A percentile compares a stretch with the other conserved stretches of the same genome.
Conservation (phyloP, 1,140 invertebrate genomes). For the Aphelenchoides fujianensis region DNA sequence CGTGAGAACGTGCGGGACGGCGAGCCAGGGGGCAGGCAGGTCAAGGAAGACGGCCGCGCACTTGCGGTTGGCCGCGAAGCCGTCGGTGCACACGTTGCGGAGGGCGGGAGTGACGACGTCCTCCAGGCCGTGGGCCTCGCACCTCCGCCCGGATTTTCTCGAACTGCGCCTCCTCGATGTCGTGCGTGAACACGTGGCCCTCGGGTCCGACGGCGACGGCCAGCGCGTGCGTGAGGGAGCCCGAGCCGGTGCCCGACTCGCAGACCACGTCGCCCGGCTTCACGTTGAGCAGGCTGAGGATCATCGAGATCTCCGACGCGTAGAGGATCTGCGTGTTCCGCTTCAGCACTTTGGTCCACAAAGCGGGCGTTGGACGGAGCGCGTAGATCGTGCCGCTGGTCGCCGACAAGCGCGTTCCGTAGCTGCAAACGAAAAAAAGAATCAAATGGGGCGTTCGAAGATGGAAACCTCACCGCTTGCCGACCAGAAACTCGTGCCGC, state of each 20-base stretch:
- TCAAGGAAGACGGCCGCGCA: constrained; percentile 93
- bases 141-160: constrained; percentile 81
- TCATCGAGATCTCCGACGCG: constrained; percentile 90
- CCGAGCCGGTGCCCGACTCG: constrained; percentile 76
- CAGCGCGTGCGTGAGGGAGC: constrained; percentile 81
- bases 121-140: constrained; percentile 73
- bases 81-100: constrained; percentile 68
- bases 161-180: constrained; percentile 86
- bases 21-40: constrained; percentile 88
- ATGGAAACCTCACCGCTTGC: constrained; percentile 67
- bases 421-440: constrained; percentile 62
- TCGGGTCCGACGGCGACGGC: constrained; percentile 77
- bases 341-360: constrained; percentile 89
- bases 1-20: constrained; percentile 74
- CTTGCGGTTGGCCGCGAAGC: constrained; percentile 74
- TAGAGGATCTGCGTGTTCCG: constrained; percentile 98
- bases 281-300: constrained; percentile 81
- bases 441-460: constrained; percentile 4
- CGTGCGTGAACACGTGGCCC: constrained; percentile 91
- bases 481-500: constrained; percentile 80
- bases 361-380: constrained; percentile 85
- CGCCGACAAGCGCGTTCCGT: constrained; percentile 72
- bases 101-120: constrained; percentile 77
- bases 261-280: constrained; percentile 81
- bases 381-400: constrained; percentile 85